Conservation (phyloP, 2,113 vertebrate genomes). For the Hypocryptadius cinnamomeus region DNA sequence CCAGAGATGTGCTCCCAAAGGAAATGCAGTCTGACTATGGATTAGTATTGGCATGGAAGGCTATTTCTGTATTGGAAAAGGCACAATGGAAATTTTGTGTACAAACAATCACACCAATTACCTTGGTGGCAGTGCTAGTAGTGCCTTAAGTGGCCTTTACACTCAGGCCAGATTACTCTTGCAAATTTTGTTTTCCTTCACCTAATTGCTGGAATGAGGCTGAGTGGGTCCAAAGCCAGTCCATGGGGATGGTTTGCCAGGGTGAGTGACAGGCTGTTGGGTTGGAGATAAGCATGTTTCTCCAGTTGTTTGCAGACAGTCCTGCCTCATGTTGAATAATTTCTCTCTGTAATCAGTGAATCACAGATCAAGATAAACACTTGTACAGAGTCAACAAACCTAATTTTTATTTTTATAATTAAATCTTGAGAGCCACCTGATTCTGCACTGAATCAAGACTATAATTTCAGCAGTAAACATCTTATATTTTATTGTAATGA, state of each 20-base stretch:
- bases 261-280: neutral
- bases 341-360: conserved; percentile 17
- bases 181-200: neutral
- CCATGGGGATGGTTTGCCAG: neutral
- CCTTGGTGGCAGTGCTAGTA: neutral
- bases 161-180: neutral
- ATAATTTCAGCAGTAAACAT: conserved; percentile 35
- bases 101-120: neutral
- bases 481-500: conserved; percentile 37
- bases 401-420: conserved; percentile 49
- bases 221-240: neutral
- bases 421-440: conserved; percentile 26
- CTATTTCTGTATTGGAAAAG: neutral
- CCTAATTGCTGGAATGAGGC: neutral
- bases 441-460: neutral
- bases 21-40: neutral
- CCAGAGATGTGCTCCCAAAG: neutral
- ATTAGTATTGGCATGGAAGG: neutral
- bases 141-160: neutral
- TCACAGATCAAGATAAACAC: conserved; percentile 5
- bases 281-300: neutral
- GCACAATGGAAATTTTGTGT: accelerated
- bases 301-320: conserved; percentile 6
- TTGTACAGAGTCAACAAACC: neutral
- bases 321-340: neutral